phyloP scores from a whole-genome alignment of 2,113 vertebrate genomes.

The Sturnira hondurensis region DNA sequence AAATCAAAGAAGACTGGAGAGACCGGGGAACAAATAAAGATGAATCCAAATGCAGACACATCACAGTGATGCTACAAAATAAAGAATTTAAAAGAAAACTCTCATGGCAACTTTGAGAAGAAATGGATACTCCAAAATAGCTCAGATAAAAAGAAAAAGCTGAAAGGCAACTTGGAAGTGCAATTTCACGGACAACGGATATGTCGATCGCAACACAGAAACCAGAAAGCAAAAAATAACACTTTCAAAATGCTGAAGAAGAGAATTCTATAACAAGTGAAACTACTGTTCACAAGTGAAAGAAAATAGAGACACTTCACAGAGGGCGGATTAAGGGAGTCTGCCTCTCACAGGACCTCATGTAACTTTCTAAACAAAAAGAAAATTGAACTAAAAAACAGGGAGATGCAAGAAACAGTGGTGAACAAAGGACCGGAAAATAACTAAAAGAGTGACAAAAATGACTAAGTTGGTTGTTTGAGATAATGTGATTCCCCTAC shows the following conservation, averaged over 20 bases:
- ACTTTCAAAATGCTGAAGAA: background rate
- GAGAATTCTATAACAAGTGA: background rate
- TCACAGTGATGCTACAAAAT: no score
- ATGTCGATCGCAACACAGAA: background rate
- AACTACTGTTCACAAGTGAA: background rate
- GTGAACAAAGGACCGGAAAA: background rate
- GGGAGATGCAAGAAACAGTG: background rate
- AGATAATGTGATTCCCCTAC: background rate
- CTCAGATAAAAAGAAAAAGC: background rate
- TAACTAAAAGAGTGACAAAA: background rate
- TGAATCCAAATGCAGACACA: no score
- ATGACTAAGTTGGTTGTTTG: background rate
- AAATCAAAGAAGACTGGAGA: background rate
- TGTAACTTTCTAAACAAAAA: background rate
- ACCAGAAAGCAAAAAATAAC: background rate
- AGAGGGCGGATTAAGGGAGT: background rate
- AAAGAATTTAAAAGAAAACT: background rate
- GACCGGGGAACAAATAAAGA: background rate
- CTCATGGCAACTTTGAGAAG: background rate
- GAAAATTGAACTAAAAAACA: background rate
- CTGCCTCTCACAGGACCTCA: background rate
- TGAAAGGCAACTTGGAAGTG: background rate
- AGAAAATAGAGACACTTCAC: conserved; percentile 6
- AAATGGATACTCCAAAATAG: background rate
- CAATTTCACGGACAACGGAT: background rate